Percentiles rank a stretch among this genome's conserved stretches.
phyloP scores from a whole-genome alignment of 2,113 vertebrate genomes.

The Stercorarius parasiticus region DNA sequence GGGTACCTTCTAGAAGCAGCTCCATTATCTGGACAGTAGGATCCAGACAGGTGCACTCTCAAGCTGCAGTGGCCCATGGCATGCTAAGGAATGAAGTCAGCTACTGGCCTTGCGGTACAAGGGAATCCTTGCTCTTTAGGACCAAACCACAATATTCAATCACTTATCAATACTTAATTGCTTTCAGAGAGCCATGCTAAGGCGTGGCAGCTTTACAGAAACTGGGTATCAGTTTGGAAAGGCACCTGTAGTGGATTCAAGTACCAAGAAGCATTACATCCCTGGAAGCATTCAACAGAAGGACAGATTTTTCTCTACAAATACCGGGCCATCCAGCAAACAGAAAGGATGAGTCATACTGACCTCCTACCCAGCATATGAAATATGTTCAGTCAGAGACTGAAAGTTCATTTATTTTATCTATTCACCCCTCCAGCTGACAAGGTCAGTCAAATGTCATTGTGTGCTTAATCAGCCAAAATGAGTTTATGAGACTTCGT shows the following conservation, averaged over 20 bases:
- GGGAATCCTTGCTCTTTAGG: not conserved
- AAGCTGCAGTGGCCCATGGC: not conserved
- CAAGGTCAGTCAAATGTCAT: conserved; percentile 57
- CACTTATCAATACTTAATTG: too few relatives aligned
- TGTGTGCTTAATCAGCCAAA: not conserved
- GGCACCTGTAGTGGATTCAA: not conserved
- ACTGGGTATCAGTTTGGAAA: not conserved
- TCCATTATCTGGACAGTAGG: not conserved
- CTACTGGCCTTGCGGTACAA: not conserved
- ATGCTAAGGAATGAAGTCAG: not conserved
- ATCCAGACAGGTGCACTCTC: not conserved
- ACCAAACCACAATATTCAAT: not conserved
- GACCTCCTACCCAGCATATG: conserved; percentile 29
- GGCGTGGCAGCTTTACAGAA: not conserved
- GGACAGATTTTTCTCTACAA: conserved; percentile 6
- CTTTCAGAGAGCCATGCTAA: not conserved
- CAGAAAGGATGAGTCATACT: conserved; percentile 44
- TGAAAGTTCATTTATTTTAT: conserved; percentile 44
- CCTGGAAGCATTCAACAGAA: not conserved
- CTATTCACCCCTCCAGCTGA: not conserved
- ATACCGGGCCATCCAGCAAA: not conserved
- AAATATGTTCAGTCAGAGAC: conserved; percentile 34
- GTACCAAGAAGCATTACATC: not conserved
- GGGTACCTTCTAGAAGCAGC: not conserved
- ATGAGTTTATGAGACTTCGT: conserved; percentile 2